These are phyloP conservation scores for Melinopterus prodromus DNA, from an alignment of 2,888 invertebrate genomes.

Conservation along the genomic window DNA sequence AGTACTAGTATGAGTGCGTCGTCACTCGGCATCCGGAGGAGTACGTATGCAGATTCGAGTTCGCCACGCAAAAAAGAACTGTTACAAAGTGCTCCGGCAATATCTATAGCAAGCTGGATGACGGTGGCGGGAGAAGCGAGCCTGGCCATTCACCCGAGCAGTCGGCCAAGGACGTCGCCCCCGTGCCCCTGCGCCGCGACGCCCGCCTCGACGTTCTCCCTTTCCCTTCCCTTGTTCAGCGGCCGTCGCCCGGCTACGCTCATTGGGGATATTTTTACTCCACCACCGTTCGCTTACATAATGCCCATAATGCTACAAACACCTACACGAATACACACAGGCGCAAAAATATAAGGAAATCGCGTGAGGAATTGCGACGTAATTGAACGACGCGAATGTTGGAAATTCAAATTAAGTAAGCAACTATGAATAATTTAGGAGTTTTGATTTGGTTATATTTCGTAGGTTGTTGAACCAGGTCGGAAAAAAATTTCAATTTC, in stretches of 20 bases:
- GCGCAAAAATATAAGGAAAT: neutral
- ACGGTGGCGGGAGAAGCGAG: neutral
- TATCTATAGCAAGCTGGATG: neutral
- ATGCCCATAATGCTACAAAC: neutral
- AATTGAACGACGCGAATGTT: neutral
- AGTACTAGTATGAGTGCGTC: no score
- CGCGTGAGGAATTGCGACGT: conserved; percentile 1
- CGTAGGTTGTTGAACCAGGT: neutral
- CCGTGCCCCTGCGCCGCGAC: conserved; percentile 42
- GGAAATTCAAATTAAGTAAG: neutral
- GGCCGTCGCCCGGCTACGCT: conserved; percentile 48
- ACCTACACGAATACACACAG: neutral
- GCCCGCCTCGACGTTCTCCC: conserved; percentile 40
- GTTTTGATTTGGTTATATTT: neutral
- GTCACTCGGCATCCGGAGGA: neutral
- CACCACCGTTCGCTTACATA: conserved; percentile 19
- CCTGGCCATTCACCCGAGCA: conserved; percentile 60
- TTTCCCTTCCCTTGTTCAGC: conserved; percentile 35
- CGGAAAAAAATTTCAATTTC: neutral
- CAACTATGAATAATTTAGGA: neutral
- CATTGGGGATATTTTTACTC: conserved; percentile 22
- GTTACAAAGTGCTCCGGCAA: conserved; percentile 8
- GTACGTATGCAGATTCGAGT: neutral
- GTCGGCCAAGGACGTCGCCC: conserved; percentile 58
- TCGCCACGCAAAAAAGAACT: conserved; percentile 10